Base-by-base conservation (phyloP, 2,113 vertebrate species). In the Aphyosemion australe region DNA sequence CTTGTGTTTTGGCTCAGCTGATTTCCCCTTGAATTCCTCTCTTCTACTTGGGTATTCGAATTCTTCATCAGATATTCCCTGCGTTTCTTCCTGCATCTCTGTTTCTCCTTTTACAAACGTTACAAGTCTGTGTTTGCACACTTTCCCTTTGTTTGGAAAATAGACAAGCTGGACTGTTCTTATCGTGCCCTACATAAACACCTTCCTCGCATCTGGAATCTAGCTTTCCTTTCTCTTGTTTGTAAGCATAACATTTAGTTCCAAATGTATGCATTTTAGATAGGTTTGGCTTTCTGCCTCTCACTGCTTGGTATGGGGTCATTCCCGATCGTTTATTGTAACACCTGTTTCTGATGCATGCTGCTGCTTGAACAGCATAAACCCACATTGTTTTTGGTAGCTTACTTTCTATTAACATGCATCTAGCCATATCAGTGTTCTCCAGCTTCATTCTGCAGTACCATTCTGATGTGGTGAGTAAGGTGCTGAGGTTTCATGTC, bases 401-500 rank as follows among this genome's bases (percentile, higher is more conserved):
- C 0, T n/a, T 37, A 26, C 26, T 26, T 26, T 26, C 26, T 26
- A 26, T 26, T 26, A 26, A 4, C 26, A 26, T 26, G 52, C 0
- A 65, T 26, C 26, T 26, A 4, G 26, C 26, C 26, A 26, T 26
- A 26, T 26, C 26, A 26, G 15, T 1, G 46, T 65, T 4, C 18
- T 1, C 13, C 53, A 58, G 8, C 19, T 51, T 12, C 21, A 5
- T n/a, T 52, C 37, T 14, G 37, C 55, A n/a, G 54, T 67, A 0
- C 67, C 60, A 50, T 71, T 62, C 2, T 71, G 51, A 9, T 71
- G 68, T 0, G 52, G 45, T 1, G 59, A 57, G 5, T 62, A 63
- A 0, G 52, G 68, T 15, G 53, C 18, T 9, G 77, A 76, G 0
- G n/a, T 82, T 8, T 82, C 31, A 66, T 78, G 73, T 26, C 37